Conservation (phyloP, 2,113 vertebrate species). For the Gymnogyps californianus region DNA sequence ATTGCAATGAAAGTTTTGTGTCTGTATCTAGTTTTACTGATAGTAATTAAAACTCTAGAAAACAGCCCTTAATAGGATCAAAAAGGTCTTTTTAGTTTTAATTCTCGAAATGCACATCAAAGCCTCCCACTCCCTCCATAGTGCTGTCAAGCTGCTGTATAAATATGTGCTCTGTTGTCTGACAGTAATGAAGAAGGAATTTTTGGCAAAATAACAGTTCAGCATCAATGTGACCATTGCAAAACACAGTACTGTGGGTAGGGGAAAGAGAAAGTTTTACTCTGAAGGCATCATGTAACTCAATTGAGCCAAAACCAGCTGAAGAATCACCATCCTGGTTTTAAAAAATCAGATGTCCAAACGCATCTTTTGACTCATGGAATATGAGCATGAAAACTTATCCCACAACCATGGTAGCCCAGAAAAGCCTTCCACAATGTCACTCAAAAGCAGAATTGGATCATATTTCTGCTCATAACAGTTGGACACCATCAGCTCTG, state of each 20-base stretch:
- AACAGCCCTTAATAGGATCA: neutral
- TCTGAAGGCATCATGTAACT: neutral
- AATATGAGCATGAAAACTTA: neutral
- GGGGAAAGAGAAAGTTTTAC: neutral
- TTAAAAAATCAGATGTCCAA: neutral
- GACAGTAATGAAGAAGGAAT: neutral
- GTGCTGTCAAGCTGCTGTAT: neutral
- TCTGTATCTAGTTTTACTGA: neutral
- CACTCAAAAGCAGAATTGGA: neutral
- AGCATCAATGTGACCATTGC: neutral
- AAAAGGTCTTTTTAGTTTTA: neutral
- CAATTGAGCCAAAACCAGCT: neutral
- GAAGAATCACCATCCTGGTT: neutral
- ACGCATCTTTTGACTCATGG: neutral
- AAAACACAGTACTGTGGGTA: neutral
- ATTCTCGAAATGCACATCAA: neutral
- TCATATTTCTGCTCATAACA: neutral
- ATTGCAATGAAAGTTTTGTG: neutral
- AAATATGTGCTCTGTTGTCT: neutral
- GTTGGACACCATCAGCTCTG: neutral
- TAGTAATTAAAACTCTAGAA: neutral
- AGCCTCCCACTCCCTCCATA: neutral
- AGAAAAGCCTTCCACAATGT: neutral
- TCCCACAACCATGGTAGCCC: neutral
- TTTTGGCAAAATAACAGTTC: neutral